These are phyloP conservation scores for Heteractis magnifica DNA, from an alignment of 92 coral and sea anemone genomes.

Conservation along the genomic window DNA sequence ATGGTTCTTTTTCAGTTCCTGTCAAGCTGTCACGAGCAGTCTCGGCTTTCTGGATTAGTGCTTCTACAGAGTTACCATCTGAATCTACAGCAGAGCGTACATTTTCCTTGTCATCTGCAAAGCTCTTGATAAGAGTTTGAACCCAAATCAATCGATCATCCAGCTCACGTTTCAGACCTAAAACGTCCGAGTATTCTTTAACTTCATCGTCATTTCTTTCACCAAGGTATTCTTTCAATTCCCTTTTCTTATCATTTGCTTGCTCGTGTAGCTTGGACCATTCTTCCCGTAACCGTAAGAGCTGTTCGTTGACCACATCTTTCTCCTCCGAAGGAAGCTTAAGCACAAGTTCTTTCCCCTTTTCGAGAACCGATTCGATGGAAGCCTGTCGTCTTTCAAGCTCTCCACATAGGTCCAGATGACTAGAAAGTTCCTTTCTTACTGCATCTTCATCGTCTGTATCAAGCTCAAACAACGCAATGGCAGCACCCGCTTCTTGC, in stretches of 20 bases:
- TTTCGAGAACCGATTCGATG: slow-evolving; percentile 61
- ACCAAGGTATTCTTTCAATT: slow-evolving; percentile 64
- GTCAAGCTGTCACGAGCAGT: slow-evolving; percentile 18
- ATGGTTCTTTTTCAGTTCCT: slow-evolving; percentile 36
- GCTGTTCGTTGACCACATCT: slow-evolving; percentile 69
- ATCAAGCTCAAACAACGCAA: slow-evolving; percentile 53
- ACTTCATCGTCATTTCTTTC: slow-evolving; percentile 15
- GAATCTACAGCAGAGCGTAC: slow-evolving; percentile 48
- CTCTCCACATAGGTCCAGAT: slow-evolving; percentile 58
- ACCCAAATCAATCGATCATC: slow-evolving; percentile 41
- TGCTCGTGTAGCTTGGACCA: slow-evolving; percentile 81
- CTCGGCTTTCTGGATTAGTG: slow-evolving; percentile 53
- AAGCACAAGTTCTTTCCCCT: slow-evolving; percentile 60
- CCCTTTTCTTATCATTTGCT: slow-evolving; percentile 71
- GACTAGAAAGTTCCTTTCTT: slow-evolving; percentile 59
- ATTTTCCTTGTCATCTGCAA: slow-evolving; percentile 29
- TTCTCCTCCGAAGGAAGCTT: slow-evolving; percentile 71
- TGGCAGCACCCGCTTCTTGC: slow-evolving; percentile 74
- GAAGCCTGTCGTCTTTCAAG: slow-evolving; percentile 45
- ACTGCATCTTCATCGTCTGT: slow-evolving; percentile 45
- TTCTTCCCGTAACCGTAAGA: slow-evolving; percentile 77
- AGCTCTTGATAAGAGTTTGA: slow-evolving; percentile 32
- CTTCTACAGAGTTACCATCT: slow-evolving; percentile 39
- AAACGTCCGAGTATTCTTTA: slow-evolving; percentile 14
- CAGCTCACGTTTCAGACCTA: slow-evolving; percentile 31